phyloP scores from a whole-genome alignment of 2,888 invertebrate species.

The Pardosa pseudoannulata region DNA sequence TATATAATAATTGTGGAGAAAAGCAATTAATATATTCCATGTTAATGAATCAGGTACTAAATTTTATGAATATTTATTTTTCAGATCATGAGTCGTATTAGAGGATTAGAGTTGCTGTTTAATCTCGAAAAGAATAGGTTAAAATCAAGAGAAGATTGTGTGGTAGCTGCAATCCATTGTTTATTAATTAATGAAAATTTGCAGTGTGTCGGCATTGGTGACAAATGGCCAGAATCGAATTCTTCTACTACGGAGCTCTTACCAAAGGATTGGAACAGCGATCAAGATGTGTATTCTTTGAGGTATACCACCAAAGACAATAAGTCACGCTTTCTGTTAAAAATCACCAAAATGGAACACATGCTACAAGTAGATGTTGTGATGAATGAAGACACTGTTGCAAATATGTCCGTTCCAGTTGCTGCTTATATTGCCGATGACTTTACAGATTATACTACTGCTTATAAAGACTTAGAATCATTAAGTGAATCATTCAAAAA shows the following conservation, averaged over 20 bases:
- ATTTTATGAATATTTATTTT: conserved; percentile 11
- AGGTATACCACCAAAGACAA: conserved; percentile 18
- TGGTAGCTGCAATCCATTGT: conserved; percentile 57
- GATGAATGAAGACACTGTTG: conserved; percentile 30
- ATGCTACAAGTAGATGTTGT: conserved; percentile 36
- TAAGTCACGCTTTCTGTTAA: conserved; percentile 23
- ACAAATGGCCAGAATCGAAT: conserved; percentile 12
- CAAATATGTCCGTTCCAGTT: conserved; percentile 25
- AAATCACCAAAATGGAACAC: conserved; percentile 32
- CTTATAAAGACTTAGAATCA: conserved; percentile 29
- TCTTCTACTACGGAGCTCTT: conserved; percentile 30
- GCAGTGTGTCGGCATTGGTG: conserved; percentile 47
- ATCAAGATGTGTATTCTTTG: conserved; percentile 50
- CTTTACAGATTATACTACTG: conserved; percentile 20
- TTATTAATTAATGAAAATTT: conserved; percentile 40
- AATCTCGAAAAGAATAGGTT: conserved; percentile 25
- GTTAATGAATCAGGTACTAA: too few species aligned
- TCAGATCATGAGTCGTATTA: conserved; percentile 46
- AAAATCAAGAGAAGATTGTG: conserved; percentile 36
- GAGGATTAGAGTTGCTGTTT: conserved; percentile 44
- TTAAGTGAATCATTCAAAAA: conserved; percentile 11
- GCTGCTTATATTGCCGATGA: conserved; percentile 19
- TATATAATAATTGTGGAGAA: too few species aligned
- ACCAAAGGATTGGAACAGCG: conserved; percentile 43
- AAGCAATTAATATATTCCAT: too few species aligned